These are phyloP conservation scores for Phenganax marumi DNA, from an alignment of 92 coral and sea anemone genomes.

Conservation along the genomic window DNA sequence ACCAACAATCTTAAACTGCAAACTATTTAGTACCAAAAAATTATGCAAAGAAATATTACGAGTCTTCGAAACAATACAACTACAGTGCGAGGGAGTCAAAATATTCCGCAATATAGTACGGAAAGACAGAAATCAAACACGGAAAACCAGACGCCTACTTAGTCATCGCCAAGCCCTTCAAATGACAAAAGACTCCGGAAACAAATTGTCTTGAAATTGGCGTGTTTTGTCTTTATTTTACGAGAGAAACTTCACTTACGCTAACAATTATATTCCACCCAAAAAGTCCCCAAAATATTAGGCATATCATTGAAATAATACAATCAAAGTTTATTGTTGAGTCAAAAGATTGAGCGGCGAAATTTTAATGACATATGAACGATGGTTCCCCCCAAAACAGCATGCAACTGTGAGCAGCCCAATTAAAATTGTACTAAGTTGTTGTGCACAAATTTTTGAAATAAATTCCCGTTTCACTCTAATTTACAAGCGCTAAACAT, in stretches of 20 bases:
- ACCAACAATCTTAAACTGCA: too few species aligned
- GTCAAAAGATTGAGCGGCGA: not conserved
- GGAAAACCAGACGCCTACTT: conserved; percentile 18
- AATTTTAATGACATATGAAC: conserved; percentile 5
- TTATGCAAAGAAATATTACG: too few species aligned
- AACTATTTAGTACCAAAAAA: too few species aligned
- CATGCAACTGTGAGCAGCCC: conserved; percentile 7
- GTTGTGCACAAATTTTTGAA: not conserved
- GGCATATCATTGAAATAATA: too few species aligned
- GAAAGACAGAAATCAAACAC: not conserved
- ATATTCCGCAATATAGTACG: too few species aligned
- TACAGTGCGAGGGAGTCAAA: too few species aligned
- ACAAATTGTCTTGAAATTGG: not conserved
- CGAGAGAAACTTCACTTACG: not conserved
- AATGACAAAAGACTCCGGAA: conserved; percentile 6
- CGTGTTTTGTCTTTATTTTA: not conserved
- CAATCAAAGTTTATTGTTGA: not conserved
- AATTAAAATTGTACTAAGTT: not conserved
- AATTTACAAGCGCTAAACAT: not conserved
- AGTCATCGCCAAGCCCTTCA: not conserved
- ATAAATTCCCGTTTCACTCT: not conserved
- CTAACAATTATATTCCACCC: not conserved
- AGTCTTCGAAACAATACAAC: too few species aligned
- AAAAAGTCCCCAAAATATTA: not conserved
- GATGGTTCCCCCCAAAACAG: not conserved